Percentiles rank a stretch among this genome's conserved stretches.
phyloP scores from a whole-genome alignment of 2,888 invertebrate species.

The Elmis aenea region DNA sequence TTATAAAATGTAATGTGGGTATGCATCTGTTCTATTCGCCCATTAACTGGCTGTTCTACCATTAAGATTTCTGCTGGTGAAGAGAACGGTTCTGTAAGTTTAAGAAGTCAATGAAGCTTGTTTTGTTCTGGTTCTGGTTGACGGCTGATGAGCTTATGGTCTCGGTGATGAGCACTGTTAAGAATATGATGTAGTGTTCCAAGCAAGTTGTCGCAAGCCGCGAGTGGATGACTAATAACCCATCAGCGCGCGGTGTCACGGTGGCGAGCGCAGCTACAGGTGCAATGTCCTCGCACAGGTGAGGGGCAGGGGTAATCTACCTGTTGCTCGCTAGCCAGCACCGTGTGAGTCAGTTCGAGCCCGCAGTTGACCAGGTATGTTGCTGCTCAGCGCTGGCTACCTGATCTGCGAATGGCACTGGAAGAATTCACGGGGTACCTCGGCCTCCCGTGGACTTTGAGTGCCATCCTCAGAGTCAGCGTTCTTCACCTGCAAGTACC shows the following conservation, averaged over 20 bases:
- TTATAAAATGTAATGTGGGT: too few species aligned
- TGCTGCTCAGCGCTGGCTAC: slow-evolving; percentile 8
- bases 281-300: slow-evolving; percentile 45
- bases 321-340: slow-evolving; percentile 39
- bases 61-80: too few species aligned
- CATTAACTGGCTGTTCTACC: too few species aligned
- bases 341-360: slow-evolving; percentile 38
- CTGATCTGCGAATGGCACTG: slow-evolving; percentile 74
- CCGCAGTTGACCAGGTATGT: slow-evolving; percentile 23
- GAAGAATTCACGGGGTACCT: slow-evolving; percentile 78
- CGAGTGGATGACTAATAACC: slow-evolving; percentile 42
- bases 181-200: slow-evolving; percentile 25
- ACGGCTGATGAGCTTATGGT: slow-evolving; percentile 20
- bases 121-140: slow-evolving; percentile 17
- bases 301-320: slow-evolving; percentile 41
- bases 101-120: slow-evolving; percentile 15
- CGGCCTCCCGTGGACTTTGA: slow-evolving; percentile 63
- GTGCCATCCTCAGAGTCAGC: slow-evolving; percentile 56
- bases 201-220: slow-evolving; percentile 23
- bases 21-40: too few species aligned
- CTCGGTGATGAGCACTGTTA: slow-evolving; percentile 15
- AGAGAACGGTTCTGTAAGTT: too few species aligned
- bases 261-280: slow-evolving; percentile 41
- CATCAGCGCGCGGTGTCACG: slow-evolving; percentile 37
- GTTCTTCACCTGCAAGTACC: slow-evolving; percentile 1